Base-by-base conservation (phyloP, 2,797 vertebrate species). In the Streptopelia turtur region DNA sequence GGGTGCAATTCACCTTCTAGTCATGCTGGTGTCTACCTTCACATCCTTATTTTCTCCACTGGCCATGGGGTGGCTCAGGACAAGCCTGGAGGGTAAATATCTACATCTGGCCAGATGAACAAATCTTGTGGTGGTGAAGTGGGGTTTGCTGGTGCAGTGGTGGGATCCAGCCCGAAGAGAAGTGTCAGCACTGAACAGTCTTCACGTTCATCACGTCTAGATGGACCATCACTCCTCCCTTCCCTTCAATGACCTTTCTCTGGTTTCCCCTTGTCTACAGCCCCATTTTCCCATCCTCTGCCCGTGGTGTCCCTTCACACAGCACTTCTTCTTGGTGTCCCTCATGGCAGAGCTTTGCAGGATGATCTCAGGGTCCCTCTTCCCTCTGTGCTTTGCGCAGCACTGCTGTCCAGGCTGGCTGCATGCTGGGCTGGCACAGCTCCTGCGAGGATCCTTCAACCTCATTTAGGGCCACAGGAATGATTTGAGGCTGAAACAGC, bases 181-280 rank as follows among this genome's bases (percentile, higher is more conserved):
- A 7, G 10, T 5, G 12, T 61, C 71, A n/a, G 22, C n/a, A 9
- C 39, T 0, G 0, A 15, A n/a, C 65, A 18, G 2, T 43, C 69
- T 61, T 43, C 68, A 18, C 0, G 0, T 20, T 52, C 45, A 6
- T 39, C 65, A 5, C 0, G 0, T 41, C 39, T 30, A 24, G n/a
- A 24, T 9, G 25, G 71, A 39, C 20, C 65, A 66, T 18, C 23
- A 11, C 31, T 33, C 57, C 13, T 21, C 13, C 9, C 11, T 56
- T 50, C n/a, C 53, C n/a, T 21, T 8, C 37, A 52, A 13, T 1
- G 24, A 23, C 16, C 11, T 33, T 33, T 14, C 37, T 27, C 66
- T 55, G 55, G 12, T 17, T 50, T 14, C 9, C 10, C 13, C 3
- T 11, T 22, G 4, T 18, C 59, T 28, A 31, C 37, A 35, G 45